These are phyloP conservation scores for Melolontha melolontha DNA, from an alignment of 2,888 invertebrate genomes.

Conservation along the genomic window DNA sequence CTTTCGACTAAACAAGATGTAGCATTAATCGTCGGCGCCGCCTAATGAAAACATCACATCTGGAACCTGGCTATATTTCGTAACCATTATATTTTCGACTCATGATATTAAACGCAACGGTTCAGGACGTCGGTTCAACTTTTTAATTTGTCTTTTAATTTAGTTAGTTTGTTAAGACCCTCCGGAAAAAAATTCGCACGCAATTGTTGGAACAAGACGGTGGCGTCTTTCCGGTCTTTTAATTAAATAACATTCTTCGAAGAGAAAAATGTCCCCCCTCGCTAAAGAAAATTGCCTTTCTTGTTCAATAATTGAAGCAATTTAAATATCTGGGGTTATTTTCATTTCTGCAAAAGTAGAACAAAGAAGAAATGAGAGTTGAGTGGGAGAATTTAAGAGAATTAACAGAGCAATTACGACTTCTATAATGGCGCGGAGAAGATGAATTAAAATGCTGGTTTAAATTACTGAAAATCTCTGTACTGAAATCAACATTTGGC, in stretches of 20 bases:
- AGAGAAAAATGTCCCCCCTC: neutral
- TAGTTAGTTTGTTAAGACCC: neutral
- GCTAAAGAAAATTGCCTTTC: too few relatives aligned
- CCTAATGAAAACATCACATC: too few relatives aligned
- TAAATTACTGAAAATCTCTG: constrained; percentile 1
- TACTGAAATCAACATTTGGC: neutral
- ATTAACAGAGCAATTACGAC: too few relatives aligned
- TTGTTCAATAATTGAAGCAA: constrained; percentile 20
- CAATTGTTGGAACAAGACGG: too few relatives aligned
- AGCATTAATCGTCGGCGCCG: too few relatives aligned
- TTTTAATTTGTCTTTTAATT: constrained; percentile 25
- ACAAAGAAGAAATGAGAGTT: neutral
- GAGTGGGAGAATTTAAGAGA: neutral
- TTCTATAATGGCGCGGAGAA: too few relatives aligned
- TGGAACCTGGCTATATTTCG: too few relatives aligned
- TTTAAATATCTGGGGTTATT: constrained; percentile 25
- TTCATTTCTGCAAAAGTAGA: constrained; percentile 4
- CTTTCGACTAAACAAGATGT: too few relatives aligned
- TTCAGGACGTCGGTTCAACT: neutral
- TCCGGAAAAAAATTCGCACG: constrained; percentile 4
- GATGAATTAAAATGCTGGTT: neutral
- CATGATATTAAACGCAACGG: too few relatives aligned
- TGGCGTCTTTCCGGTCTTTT: constrained; percentile 2
- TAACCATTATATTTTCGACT: too few relatives aligned
- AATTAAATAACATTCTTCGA: constrained; percentile 17